Base-by-base conservation (phyloP, 2,113 vertebrate species). In the Alethe diademata region DNA sequence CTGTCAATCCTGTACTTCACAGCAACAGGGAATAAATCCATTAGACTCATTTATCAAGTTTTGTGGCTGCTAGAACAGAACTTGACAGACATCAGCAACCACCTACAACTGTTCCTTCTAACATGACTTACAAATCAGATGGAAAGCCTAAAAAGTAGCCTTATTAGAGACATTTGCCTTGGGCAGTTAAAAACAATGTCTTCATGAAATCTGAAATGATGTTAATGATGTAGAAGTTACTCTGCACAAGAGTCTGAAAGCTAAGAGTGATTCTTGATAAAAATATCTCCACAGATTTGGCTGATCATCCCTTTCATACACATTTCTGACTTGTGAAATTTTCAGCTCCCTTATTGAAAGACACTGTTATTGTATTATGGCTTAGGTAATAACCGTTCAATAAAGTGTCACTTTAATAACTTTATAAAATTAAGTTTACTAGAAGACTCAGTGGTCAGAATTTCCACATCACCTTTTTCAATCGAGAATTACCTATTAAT, bases 291-390 rank as follows among this genome's bases (percentile, higher is more conserved):
- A 56, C 31, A 11, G 56, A 43, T 64, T 53, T 5, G 2, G 20
- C 6, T 48, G 35, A 47, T 67, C 11, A 40, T 8, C 10, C 19
- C 45, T 78, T 71, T 74, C 36, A 73, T 19, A 67, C 2, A 33
- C 28, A 22, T 54, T 64, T 71, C 8, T 38, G 19, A 48, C 51
- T 92, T 62, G 29, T 45, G 58, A 76, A 86, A 74, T 80, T 78
- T 71, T 29, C 61, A 48, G 16, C 65, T 86, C 35, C 57, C 24
- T 71, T 70, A 48, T 31, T 64, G 28, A 57, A 76, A 81, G 26
- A 35, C n/a, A 50, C 5, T 3, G 0, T 0, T 53, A 25, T 5
- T 61, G 16, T 18, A 23, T n/a, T 48, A 38, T 5, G 14, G 23
- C 9, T 12, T 3, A 73, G 28, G 25, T 18, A 88, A 36, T 9